These are phyloP conservation scores for Myotis daubentonii DNA, from an alignment of 2,797 vertebrate genomes.

Conservation along the genomic window DNA sequence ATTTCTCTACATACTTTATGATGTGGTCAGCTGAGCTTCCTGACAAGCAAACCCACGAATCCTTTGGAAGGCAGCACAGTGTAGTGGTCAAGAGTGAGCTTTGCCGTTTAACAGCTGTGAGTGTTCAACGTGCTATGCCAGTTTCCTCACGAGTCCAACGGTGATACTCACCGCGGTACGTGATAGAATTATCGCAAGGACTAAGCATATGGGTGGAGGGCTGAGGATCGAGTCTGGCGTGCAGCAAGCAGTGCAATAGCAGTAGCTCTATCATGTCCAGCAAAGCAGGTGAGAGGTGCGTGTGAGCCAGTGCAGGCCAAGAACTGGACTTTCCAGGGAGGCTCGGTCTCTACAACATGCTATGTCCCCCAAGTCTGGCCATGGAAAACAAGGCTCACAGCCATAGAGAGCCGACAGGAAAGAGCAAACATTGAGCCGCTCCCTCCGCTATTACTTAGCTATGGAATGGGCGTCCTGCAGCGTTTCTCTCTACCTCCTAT, in stretches of 20 bases:
- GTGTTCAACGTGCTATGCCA: not conserved
- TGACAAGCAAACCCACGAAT: not conserved
- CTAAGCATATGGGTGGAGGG: not conserved
- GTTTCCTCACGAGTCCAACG: not conserved
- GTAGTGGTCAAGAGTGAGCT: not conserved
- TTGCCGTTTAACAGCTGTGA: not conserved
- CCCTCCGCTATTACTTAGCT: not conserved
- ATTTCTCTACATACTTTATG: not conserved
- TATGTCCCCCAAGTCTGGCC: too few species aligned
- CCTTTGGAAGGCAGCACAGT: not conserved
- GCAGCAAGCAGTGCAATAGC: not conserved
- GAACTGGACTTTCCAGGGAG: not conserved
- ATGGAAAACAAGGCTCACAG: not conserved
- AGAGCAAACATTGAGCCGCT: not conserved
- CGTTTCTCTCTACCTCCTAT: not conserved
- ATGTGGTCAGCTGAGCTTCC: not conserved
- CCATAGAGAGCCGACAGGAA: not conserved
- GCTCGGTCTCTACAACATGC: too few species aligned
- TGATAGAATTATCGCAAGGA: not conserved
- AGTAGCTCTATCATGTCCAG: not conserved
- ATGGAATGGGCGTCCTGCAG: not conserved
- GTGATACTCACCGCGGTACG: not conserved
- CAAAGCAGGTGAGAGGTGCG: fast-evolving
- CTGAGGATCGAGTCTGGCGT: not conserved
- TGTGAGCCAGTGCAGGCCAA: not conserved